phyloP scores from a whole-genome alignment of 1,140 invertebrate species.

The Cherax quadricarinatus region DNA sequence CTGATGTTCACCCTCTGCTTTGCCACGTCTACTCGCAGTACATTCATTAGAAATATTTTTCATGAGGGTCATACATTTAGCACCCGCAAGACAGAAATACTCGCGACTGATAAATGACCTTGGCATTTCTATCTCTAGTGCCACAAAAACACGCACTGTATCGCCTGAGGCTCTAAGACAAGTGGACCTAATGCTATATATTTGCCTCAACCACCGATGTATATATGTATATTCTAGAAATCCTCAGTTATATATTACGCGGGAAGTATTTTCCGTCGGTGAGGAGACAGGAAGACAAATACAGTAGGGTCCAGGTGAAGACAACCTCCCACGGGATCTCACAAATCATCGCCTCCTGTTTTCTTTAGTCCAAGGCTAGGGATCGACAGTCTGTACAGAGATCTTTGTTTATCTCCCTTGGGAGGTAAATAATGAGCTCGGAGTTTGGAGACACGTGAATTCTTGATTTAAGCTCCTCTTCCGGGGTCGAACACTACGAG shows the following conservation, averaged over 20 bases:
- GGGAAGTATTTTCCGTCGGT: slow-evolving; percentile 53
- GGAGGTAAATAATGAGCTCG: background rate
- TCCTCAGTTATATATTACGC: slow-evolving; percentile 40
- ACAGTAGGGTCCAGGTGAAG: slow-evolving; percentile 36
- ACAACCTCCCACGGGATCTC: slow-evolving; percentile 42
- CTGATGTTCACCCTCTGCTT: background rate
- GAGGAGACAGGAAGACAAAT: slow-evolving; percentile 60
- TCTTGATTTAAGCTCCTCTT: background rate
- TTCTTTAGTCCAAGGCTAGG: background rate
- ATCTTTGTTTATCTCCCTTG: slow-evolving; percentile 5
- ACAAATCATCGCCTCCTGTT: slow-evolving; percentile 32
- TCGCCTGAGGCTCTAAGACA: slow-evolving; percentile 11
- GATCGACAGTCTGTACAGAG: slow-evolving; percentile 37
- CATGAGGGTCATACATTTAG: background rate
- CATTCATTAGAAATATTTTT: background rate
- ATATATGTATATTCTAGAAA: slow-evolving; percentile 58
- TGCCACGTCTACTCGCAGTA: background rate
- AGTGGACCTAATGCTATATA: slow-evolving; percentile 56
- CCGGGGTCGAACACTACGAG: background rate
- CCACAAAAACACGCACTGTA: background rate
- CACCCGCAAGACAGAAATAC: background rate
- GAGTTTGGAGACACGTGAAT: background rate
- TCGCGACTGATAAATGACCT: background rate
- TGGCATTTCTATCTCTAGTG: background rate
- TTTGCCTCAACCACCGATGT: slow-evolving; percentile 54